Base-by-base conservation (phyloP, 2,797 vertebrate species). In the Pelochelys cantorii region DNA sequence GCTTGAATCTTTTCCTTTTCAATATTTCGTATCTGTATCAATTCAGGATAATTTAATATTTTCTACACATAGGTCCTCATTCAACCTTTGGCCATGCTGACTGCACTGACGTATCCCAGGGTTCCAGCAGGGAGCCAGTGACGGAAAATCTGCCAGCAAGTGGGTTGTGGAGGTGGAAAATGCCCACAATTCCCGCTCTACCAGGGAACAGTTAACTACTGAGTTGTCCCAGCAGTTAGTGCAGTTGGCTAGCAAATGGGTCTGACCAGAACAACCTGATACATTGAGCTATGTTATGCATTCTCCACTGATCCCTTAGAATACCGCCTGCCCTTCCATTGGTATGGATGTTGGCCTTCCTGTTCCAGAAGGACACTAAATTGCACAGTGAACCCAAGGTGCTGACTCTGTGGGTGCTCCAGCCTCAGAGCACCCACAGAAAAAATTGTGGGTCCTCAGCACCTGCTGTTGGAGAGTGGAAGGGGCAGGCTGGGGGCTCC, bases 91-190 rank as follows among this genome's bases (percentile, higher is more conserved):
- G 31, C 42, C 90, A 84, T 86, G 34, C 37, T 88, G 57, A 57
- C 7, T 42, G 18, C 85, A 79, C 75, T 1, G 1, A 79, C 29
- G 11, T 65, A 89, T 48, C 37, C 31, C 8, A 87, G 94, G 9
- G 10, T 86, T 79, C 78, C 56, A n/a, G 60, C 75, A 59, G 34
- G 60, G 53, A 81, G 7, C 15, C 11, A 0, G 0, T 52, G 59
- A 83, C 22, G 74, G 78, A 90, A 91, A 80, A 48, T 13, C 10
- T n/a, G 65, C 71, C 91, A 14, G 83, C 53, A 89, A 87, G 29
- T 0, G 0, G 60, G 79, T 29, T 88, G 23, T 10, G 55, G 82
- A 75, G 92, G 62, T 42, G 23, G 18, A 86, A 90, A 68, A 34
- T 0, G 0, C 29, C 62, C 29, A 8, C 71, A 56, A 34, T 53